phyloP scores from a whole-genome alignment of 2,113 vertebrate species.

The Enhydra lutris region DNA sequence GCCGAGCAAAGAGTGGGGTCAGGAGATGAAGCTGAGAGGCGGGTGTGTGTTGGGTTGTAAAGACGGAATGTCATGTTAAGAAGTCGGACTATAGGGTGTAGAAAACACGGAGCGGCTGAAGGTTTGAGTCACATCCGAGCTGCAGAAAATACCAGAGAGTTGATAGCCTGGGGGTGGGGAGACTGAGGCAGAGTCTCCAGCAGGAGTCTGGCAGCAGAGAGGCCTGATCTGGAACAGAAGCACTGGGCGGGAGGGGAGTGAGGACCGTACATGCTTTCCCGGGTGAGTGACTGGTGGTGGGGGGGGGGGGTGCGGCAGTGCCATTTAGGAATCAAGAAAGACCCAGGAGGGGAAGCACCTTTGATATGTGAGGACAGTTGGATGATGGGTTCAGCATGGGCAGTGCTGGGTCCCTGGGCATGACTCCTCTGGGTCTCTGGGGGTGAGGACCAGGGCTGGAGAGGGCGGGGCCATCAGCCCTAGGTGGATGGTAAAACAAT shows the following conservation, averaged over 20 bases:
- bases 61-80: background rate
- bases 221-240: background rate
- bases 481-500: background rate
- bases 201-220: background rate
- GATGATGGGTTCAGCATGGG: background rate
- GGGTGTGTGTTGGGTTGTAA: background rate
- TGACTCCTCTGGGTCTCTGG: background rate
- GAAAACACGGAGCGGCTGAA: background rate
- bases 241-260: too few species aligned
- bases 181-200: background rate
- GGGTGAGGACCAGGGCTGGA: background rate
- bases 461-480: background rate
- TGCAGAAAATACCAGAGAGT: background rate
- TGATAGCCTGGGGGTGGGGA: background rate
- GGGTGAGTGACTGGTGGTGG: background rate
- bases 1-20: background rate
- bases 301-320: background rate
- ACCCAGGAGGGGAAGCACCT: too few species aligned
- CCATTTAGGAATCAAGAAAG: background rate
- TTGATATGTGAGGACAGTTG: too few species aligned
- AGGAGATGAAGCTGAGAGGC: background rate
- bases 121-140: background rate
- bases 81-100: background rate
- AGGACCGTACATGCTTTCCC: accelerated
- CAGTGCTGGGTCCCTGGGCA: background rate